Evolutionary conservation across 2,113 vertebrate species (phyloP), one percentile per base, ranked within the genome.

Genomic region (Ammospiza nelsoni): DNA sequence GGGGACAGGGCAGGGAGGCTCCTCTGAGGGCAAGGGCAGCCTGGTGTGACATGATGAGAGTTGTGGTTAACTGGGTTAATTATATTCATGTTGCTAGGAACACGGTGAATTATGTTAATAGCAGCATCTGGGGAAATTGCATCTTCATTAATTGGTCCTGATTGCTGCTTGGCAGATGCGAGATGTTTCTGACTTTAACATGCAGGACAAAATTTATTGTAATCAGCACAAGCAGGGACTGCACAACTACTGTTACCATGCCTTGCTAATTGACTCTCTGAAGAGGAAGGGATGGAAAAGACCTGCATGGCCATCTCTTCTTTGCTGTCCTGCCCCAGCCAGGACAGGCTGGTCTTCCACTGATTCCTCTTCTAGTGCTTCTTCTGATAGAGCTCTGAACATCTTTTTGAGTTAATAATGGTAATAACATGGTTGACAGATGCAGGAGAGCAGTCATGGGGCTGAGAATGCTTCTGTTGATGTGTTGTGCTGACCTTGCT

Each of bases 121-220:
- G 90, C 68, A 81, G 95, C 92, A 95, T 96, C 93, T 96, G 91
- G 93, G 94, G 96, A 96, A 95, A 94, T 96, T 95, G 90, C 82
- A 94, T 94, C 94, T 95, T 96, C 92, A 94, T 97, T 97, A 96
- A 96, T 96, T 96, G 96, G 92, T 85, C 87, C 81, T 95, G 96
- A 97, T 94, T 81, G 87, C 96, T 82, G 94, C 95, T 93, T 87
- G 91, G 90, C 71, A 24, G 92, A 93, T 96, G 92, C 0, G 61
- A 90, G 85, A 87, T 82, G 91, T 54, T 94, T 96, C 83, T 92
- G 88, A 97, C 96, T 96, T 95, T 37, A 91, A 61, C 55, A 6
- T 22, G 66, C 88, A 87, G 94, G 88, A 92, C 88, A 92, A 72
- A 94, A 94, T 81, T 91, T 79, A 91, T 65, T 93, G 90, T 93